Evolutionary conservation across 2,888 invertebrate genomes (phyloP).

Genomic region (Sturmia bella): DNA sequence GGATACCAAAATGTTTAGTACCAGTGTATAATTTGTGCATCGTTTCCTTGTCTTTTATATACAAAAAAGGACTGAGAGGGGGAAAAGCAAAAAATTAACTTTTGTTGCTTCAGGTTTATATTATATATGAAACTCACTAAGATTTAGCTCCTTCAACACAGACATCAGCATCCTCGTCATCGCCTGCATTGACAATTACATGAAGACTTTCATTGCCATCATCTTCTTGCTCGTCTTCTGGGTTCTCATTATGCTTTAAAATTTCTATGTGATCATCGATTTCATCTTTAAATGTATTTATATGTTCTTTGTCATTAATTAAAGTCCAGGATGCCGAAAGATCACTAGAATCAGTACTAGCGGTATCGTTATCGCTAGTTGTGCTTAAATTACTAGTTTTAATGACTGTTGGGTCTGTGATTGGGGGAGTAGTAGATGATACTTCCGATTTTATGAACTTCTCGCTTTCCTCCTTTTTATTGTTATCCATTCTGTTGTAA

Average conservation of each 20-base stretch:
- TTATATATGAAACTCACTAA: too few relatives aligned
- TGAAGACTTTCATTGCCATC: conserved; percentile 49
- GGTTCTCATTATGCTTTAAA: conserved; percentile 30
- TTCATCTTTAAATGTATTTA: background rate
- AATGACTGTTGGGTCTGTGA: conserved; percentile 9
- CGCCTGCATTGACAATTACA: too few relatives aligned
- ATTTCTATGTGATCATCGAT: conserved; percentile 60
- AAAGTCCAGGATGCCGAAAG: conserved; percentile 79
- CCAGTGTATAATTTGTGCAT: too few relatives aligned
- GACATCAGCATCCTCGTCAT: too few relatives aligned
- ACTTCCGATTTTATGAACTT: conserved; percentile 17
- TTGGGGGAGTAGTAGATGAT: conserved; percentile 37
- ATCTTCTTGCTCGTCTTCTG: conserved; percentile 63
- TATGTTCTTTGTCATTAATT: conserved; percentile 73
- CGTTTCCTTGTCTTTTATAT: too few relatives aligned
- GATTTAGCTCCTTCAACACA: conserved; percentile 23
- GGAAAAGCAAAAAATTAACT: too few relatives aligned
- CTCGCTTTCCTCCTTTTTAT: conserved; percentile 24
- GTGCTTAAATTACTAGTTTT: conserved; percentile 19
- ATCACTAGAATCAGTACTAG: conserved; percentile 77
- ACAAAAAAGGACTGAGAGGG: too few relatives aligned
- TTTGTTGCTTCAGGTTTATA: too few relatives aligned
- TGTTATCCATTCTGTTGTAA: conserved; percentile 69
- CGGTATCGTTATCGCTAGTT: conserved; percentile 69
- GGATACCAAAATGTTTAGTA: too few relatives aligned